Base-by-base conservation (phyloP, 2,888 invertebrate genomes). In the Pristionchus mayeri region DNA sequence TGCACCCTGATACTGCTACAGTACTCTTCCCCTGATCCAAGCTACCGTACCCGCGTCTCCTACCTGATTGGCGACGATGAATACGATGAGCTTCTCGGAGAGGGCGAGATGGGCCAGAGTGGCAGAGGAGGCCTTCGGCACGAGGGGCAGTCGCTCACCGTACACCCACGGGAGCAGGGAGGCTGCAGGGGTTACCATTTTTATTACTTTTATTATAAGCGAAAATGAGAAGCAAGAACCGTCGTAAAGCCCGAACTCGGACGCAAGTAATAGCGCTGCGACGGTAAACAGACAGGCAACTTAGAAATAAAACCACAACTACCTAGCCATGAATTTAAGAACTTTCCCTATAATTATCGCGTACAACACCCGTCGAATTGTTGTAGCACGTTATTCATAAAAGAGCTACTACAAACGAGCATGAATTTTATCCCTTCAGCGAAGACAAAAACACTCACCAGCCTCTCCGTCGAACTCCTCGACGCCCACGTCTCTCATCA, bases 81-180 rank as follows among this genome's bases (percentile, higher is more conserved):
- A 78, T 18, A 93, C 92, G 2, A 93, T 86, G 3, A 90, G 86
- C 67, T 91, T 92, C 75, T 89, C 87, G 24, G 90, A 88, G 13
- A 89, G 88, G 6, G 90, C 90, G 9, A 93, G 87, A 63, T 89
- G 88, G 24, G 88, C 86, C 44, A 93, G 87, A 76, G 91, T 92
- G 30, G 90, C 86, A 13, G 81, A 83, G 0, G 88, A 87, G 16
- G 92, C 88, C 52, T 88, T 87, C 6, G 91, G 87, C 27, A 92
- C 81, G 6, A 89, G 80, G 2, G 92, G 89, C 90, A 91, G 92
- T n/a, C 92, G 85, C 71, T 93, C 91, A n/a, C 85, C 40, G 16
- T 87, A 71, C 27, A 91, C 85, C 92, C 92, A 92, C 3, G 85
- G 79, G 6, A 82, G 37, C n/a, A 92, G 78, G 13, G 75, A 48